Conservation (phyloP, 2,113 vertebrate genomes). For the Aythya baeri region DNA sequence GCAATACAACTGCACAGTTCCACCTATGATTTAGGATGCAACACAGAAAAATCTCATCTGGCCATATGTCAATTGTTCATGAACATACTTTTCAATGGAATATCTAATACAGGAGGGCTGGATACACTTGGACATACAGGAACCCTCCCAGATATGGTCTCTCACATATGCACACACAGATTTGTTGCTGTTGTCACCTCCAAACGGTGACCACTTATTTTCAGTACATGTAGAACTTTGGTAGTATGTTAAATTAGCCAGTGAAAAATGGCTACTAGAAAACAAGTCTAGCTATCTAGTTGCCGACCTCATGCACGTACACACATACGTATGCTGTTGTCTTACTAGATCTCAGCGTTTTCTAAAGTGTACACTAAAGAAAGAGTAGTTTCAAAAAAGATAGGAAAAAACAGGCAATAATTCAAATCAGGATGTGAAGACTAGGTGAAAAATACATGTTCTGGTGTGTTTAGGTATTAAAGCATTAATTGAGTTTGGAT, state of each 20-base stretch:
- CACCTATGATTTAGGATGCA: neutral
- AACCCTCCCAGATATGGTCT: neutral
- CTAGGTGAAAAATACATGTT: neutral
- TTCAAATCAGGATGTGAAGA: neutral
- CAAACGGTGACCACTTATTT: neutral
- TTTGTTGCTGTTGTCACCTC: neutral
- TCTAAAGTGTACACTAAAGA: neutral
- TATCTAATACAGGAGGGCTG: neutral
- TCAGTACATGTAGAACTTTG: neutral
- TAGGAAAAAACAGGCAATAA: neutral
- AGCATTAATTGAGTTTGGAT: neutral
- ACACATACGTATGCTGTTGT: neutral
- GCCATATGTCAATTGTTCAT: neutral
- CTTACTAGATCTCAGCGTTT: neutral
- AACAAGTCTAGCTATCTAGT: neutral
- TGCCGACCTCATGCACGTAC: neutral
- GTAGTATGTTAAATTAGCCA: neutral
- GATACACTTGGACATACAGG: neutral
- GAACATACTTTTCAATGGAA: neutral
- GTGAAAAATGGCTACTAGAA: neutral
- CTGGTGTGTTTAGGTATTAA: neutral
- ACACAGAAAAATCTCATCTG: neutral
- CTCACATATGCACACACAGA: neutral
- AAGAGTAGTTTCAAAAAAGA: neutral
- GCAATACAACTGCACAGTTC: neutral